Percentiles rank a stretch among this genome's conserved stretches.
phyloP scores from a whole-genome alignment of 2,888 invertebrate genomes.

The Polyommatus iphigenia region DNA sequence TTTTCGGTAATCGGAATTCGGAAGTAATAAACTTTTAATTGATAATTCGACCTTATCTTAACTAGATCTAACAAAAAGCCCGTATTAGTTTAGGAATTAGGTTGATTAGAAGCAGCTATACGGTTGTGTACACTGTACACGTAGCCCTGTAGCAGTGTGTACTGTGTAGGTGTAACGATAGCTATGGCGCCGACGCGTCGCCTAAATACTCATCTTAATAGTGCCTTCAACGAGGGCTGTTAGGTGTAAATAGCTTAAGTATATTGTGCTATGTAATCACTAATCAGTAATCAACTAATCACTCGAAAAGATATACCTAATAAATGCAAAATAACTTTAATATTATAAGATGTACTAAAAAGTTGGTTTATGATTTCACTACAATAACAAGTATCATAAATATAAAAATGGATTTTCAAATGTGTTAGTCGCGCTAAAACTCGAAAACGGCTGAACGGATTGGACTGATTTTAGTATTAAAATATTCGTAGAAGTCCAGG shows the following conservation, averaged over 20 bases:
- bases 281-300: no score
- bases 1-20: no score
- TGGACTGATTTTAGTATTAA: no score
- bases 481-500: no score
- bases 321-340: background rate
- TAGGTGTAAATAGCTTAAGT: background rate
- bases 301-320: no score
- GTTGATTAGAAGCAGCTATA: background rate
- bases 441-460: no score
- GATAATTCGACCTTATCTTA: no score
- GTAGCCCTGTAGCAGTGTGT: background rate
- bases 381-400: background rate
- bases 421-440: no score
- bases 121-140: background rate
- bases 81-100: background rate
- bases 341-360: background rate
- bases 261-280: background rate
- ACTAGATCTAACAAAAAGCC: background rate
- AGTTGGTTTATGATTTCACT: background rate
- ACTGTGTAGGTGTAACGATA: background rate
- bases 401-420: no score
- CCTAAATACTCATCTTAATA: conserved; percentile 13
- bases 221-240: background rate
- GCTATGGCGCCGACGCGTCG: conserved; percentile 8
- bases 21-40: no score